These are phyloP conservation scores for Indicator maculatus DNA, from an alignment of 2,113 vertebrate genomes.

Conservation along the genomic window DNA sequence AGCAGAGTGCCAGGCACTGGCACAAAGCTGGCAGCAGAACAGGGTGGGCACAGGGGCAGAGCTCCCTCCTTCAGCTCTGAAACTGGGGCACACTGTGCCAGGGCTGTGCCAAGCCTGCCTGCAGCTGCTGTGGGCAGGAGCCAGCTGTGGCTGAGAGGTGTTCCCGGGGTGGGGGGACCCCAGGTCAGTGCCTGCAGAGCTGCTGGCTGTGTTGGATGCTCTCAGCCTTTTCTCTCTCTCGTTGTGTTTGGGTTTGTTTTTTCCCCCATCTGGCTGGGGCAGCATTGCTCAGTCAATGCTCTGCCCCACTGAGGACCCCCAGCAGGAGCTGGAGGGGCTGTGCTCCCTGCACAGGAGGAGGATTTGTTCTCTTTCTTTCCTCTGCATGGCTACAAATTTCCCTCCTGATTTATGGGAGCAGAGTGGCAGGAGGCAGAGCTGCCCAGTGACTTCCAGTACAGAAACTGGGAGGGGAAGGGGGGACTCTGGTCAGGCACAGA, in stretches of 20 bases:
- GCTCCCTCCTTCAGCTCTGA: not conserved
- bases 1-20: not conserved
- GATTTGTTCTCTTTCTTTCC: not conserved
- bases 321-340: not conserved
- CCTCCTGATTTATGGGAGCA: not conserved
- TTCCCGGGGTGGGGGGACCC: rapidly evolving
- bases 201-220: not conserved
- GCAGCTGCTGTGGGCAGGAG: rapidly evolving
- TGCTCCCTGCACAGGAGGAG: not conserved
- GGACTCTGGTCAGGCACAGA: not conserved
- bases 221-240: not conserved
- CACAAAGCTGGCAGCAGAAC: not conserved
- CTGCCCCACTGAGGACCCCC: not conserved
- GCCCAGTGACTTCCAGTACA: not conserved
- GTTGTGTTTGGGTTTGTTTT: no score
- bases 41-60: not conserved
- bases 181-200: not conserved
- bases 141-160: rapidly evolving
- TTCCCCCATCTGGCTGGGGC: not conserved
- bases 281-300: not conserved
- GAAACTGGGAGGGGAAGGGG: not conserved
- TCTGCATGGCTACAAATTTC: not conserved
- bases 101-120: not conserved
- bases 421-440: not conserved
- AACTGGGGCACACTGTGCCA: rapidly evolving